Evolutionary conservation across 2,113 vertebrate genomes (phyloP).

Genomic region (Dromaius novaehollandiae): DNA sequence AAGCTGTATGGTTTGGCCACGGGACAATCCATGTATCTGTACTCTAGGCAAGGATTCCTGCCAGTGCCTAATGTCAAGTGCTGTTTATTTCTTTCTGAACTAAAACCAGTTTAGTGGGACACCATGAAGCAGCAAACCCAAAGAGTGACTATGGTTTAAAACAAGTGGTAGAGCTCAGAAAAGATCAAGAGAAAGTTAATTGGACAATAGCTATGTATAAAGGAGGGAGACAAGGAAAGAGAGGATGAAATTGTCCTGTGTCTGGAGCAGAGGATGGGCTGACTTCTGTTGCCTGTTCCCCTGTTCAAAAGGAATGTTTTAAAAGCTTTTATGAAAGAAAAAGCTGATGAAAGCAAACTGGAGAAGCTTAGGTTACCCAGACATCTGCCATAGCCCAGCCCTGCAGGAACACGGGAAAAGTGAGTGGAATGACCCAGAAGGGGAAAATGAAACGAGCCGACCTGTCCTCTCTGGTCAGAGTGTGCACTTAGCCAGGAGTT

Average conservation of each 20-base stretch:
- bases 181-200: background rate
- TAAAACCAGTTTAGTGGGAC: conserved; percentile 24
- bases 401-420: background rate
- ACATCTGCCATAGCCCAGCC: background rate
- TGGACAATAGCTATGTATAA: background rate
- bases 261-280: background rate
- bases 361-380: background rate
- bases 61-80: background rate
- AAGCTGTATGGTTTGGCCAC: conserved; percentile 5
- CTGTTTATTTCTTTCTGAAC: background rate
- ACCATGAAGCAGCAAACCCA: conserved; percentile 25
- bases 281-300: background rate
- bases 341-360: conserved; percentile 3
- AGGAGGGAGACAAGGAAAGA: background rate
- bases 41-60: conserved; percentile 29
- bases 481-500: background rate
- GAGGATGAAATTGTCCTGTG: background rate
- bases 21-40: background rate
- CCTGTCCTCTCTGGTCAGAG: background rate
- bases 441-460: background rate
- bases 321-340: conserved; percentile 12
- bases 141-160: background rate
- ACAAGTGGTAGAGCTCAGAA: background rate
- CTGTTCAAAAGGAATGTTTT: conserved; percentile 3
- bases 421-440: background rate